These are phyloP conservation scores for Nomada ruficornis DNA, from an alignment of 2,888 invertebrate genomes.

Conservation along the genomic window DNA sequence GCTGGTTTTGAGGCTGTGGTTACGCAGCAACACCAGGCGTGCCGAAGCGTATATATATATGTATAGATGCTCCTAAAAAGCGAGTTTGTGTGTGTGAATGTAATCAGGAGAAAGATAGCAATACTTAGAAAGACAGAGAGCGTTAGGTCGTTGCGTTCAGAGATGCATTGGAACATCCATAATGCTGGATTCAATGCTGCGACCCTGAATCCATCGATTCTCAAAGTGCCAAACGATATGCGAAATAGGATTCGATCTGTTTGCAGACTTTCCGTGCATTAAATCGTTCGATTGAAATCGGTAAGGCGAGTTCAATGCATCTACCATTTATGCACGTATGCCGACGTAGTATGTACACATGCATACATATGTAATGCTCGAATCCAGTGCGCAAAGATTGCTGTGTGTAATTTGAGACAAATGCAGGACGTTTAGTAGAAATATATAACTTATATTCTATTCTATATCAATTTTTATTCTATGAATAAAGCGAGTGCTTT, in stretches of 20 bases:
- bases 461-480: not conserved
- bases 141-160: slow-evolving; percentile 27
- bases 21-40: slow-evolving; percentile 65
- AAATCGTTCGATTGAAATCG: not conserved
- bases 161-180: slow-evolving; percentile 47
- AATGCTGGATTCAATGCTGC: slow-evolving; percentile 65
- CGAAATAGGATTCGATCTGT: slow-evolving; percentile 10
- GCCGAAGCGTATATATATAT: slow-evolving; percentile 36
- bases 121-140: slow-evolving; percentile 17
- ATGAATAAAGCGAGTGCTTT: too few species aligned
- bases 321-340: not conserved
- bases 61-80: slow-evolving; percentile 51
- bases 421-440: not conserved
- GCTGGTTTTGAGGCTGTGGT: slow-evolving; percentile 75
- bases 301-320: slow-evolving; percentile 9
- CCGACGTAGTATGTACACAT: not conserved
- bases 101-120: slow-evolving; percentile 39
- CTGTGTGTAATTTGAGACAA: not conserved
- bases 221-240: slow-evolving; percentile 9
- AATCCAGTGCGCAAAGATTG: not conserved
- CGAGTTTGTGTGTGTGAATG: slow-evolving; percentile 9
- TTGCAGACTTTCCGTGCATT: not conserved
- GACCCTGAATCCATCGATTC: slow-evolving; percentile 62
- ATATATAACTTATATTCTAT: not conserved
- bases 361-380: not conserved